phyloP scores from a whole-genome alignment of 2,888 invertebrate genomes.

The Lagria hirta region DNA sequence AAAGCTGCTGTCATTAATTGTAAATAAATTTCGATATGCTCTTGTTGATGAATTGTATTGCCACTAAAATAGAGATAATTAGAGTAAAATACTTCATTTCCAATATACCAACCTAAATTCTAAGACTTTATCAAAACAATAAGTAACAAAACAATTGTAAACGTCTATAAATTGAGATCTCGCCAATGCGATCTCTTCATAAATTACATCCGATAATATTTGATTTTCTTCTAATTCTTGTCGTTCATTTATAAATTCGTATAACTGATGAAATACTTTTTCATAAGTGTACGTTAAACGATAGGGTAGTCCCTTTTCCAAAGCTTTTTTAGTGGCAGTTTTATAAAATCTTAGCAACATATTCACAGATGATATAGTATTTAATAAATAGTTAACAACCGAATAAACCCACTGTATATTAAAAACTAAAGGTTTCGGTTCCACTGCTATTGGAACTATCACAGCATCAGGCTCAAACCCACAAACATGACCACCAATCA shows the following conservation, averaged over 20 bases:
- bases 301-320: constrained; percentile 50
- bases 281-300: constrained; percentile 75
- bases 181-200: constrained; percentile 43
- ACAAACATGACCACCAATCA: constrained; percentile 45
- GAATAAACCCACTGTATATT: constrained; percentile 48
- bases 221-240: constrained; percentile 36
- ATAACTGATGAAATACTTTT: constrained; percentile 69
- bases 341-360: constrained; percentile 43
- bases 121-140: constrained; percentile 46
- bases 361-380: constrained; percentile 41
- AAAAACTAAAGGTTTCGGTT: constrained; percentile 42
- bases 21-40: constrained; percentile 46
- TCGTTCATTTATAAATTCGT: constrained; percentile 55
- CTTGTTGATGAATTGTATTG: constrained; percentile 42
- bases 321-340: constrained; percentile 39
- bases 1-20: constrained; percentile 44
- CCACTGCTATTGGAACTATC: constrained; percentile 43
- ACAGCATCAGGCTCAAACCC: constrained; percentile 42
- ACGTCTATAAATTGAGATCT: constrained; percentile 47
- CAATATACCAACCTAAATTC: constrained; percentile 42
- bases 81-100: constrained; percentile 4
- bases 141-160: constrained; percentile 44
- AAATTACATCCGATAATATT: constrained; percentile 38
- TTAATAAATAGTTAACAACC: constrained; percentile 43
- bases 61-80: constrained; percentile 37